These are phyloP conservation scores for Mormyrus lacerda DNA, from an alignment of 2,113 vertebrate species.

Conservation along the genomic window DNA sequence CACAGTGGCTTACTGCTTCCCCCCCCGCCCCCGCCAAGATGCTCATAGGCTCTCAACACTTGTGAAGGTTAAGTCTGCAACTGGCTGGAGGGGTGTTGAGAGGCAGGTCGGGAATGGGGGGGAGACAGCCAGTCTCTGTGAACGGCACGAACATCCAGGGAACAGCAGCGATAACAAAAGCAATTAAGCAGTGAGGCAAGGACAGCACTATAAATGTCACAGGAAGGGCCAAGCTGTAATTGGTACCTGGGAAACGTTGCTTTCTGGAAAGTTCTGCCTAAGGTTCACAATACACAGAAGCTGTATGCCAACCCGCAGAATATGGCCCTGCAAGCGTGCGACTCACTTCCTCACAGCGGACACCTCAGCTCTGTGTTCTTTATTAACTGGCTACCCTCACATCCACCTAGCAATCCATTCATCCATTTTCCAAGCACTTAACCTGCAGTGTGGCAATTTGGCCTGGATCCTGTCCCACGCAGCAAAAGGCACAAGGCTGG, in stretches of 20 bases:
- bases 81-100: background rate
- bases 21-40: background rate
- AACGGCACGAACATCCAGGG: background rate
- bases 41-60: background rate
- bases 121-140: background rate
- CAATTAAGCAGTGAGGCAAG: constrained; percentile 9
- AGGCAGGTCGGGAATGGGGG: background rate
- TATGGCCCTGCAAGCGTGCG: background rate
- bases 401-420: background rate
- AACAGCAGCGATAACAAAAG: background rate
- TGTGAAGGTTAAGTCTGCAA: background rate
- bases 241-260: background rate
- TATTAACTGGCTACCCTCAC: no score
- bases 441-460: background rate
- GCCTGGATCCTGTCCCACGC: background rate
- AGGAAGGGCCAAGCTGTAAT: background rate
- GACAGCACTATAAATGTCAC: background rate
- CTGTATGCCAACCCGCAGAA: background rate
- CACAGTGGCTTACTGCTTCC: constrained; percentile 27
- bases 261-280: background rate
- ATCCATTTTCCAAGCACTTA: background rate
- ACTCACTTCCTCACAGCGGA: background rate
- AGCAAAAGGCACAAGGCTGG: background rate
- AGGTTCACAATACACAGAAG: background rate
- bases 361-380: background rate